Percentiles rank a stretch among this genome's conserved stretches.
Conservation (phyloP, 2,797 vertebrate genomes). For the Poeciliopsis presidionis region DNA sequence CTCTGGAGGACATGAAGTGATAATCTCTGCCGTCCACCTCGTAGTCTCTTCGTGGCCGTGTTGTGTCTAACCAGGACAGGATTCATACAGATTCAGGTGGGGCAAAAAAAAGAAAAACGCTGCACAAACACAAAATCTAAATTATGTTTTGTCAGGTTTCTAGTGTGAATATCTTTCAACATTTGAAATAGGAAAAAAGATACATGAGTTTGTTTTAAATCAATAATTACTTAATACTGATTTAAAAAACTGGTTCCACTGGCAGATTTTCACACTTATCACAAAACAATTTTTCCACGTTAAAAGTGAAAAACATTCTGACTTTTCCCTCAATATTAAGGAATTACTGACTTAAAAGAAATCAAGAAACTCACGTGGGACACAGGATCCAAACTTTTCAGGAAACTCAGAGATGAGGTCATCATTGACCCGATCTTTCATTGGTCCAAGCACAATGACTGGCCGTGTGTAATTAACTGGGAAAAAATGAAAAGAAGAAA, state of each 20-base stretch:
- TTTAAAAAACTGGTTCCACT: no score
- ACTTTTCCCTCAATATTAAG: no score
- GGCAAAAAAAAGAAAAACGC: background rate
- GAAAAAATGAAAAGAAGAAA: conserved; percentile 20
- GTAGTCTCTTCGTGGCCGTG: conserved; percentile 94
- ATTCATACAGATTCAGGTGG: conserved; percentile 2
- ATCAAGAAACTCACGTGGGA: conserved; percentile 90
- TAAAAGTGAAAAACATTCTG: no score
- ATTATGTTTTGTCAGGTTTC: no score
- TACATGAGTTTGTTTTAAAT: no score
- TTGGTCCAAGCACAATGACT: conserved; percentile 95
- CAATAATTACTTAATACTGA: no score
- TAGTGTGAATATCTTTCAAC: no score
- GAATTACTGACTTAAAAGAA: no score
- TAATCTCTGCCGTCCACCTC: conserved; percentile 97
- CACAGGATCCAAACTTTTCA: conserved; percentile 97
- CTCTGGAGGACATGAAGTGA: conserved; percentile 95
- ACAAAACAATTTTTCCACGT: no score
- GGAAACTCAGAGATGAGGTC: conserved; percentile 98
- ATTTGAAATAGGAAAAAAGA: no score
- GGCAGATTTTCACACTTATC: no score
- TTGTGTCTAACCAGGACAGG: conserved; percentile 85
- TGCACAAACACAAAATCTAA: no score
- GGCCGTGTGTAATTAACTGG: conserved; percentile 93
- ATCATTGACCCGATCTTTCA: conserved; percentile 98